Evolutionary conservation across 2,888 invertebrate genomes (phyloP), one percentile per base, ranked within the genome.

Genomic region (Tetragonula carbonaria): DNA sequence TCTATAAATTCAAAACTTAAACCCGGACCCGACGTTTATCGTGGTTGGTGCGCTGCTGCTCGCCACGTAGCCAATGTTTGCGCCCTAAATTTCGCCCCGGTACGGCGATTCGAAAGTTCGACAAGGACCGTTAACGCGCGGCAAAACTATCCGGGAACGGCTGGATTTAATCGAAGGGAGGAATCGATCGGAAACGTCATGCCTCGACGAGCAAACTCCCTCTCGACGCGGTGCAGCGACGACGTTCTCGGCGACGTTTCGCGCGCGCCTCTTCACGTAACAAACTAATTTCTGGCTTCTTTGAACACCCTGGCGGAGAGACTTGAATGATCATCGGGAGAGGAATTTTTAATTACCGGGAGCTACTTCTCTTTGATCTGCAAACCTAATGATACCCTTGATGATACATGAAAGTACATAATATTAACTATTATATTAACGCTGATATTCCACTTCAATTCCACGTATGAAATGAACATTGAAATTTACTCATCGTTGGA

Each of bases 1-100:
- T 74, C 86, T 53, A 90, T 89, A 89, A 91, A 88, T 91, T 88
- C 80, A 59, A 84, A 90, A 87, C 88, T 91, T 89, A 81, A 87
- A 77, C 82, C 67, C 11, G 23, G 63, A 68, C 85, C 85, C 78
- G 73, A 74, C 87, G 82, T 53, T 81, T 78, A 75, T 75, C 76
- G 76, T 62, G 55, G 73, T 65, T 77, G 70, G 45, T 57, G 57
- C 53, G 80, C 82, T 66, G 80, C 79, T 78, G 55, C 13, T 55
- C 38, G 33, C 50, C 33, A 13, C 53, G 50, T 59, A 50, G 14
- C 73, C 80, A 75, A 71, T 84, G 80, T 88, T 88, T 87, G 85
- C 87, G 65, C 62, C 70, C 38, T 80, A 86, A 84, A 78, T 86
- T 88, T 79, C 75, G 67, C 62, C 45, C 45, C 74, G 71, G 55